Evolutionary conservation across 2,797 vertebrate species (phyloP), one percentile per base, ranked within the genome.

Genomic region (Protosalanx chinensis): DNA sequence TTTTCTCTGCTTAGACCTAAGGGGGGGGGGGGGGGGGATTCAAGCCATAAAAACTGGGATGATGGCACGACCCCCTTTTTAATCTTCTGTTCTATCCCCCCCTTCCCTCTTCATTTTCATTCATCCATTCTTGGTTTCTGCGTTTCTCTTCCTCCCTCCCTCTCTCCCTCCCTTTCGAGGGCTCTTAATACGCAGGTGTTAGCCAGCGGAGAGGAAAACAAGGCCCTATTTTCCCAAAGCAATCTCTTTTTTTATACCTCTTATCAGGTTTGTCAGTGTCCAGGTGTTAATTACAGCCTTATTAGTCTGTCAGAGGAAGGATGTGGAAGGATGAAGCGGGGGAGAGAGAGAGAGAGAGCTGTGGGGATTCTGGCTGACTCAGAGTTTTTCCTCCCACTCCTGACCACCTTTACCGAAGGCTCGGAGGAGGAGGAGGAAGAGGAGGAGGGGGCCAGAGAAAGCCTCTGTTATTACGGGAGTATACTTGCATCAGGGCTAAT

Each of bases 241-340:
- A 86, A 79, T 82, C 75, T 78, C 72, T 81, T 68, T 64, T 61
- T 84, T 64, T 41, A 10, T 12, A 67, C 69, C 67, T 74, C 79
- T 76, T 70, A 79, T 80, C 74, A 60, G 68, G 32, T 69, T 66
- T 74, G 35, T 41, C 64, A 23, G 69, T 76, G 86, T 88, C 82
- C 80, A 87, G 81, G 82, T 87, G 81, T 86, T 88, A 89, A 89
- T 88, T 89, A 87, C 81, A 58, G 73, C 64, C 81, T 87, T 86
- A 87, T 88, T 88, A 86, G 79, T 71, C 79, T 82, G 85, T 80
- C 77, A 84, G 60, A 56, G 16, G 15, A 51, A 15, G 27, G 30
- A 13, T 2, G 32, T 18, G 53, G 32, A 27, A 30, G 58, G 67
- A 18, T 46, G 46, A 13, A 58, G 46, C 29, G 35, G 58, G 56